Percentiles rank a stretch among this genome's conserved stretches.
Conservation (phyloP, 2,113 vertebrate genomes). For the Pavo muticus region DNA sequence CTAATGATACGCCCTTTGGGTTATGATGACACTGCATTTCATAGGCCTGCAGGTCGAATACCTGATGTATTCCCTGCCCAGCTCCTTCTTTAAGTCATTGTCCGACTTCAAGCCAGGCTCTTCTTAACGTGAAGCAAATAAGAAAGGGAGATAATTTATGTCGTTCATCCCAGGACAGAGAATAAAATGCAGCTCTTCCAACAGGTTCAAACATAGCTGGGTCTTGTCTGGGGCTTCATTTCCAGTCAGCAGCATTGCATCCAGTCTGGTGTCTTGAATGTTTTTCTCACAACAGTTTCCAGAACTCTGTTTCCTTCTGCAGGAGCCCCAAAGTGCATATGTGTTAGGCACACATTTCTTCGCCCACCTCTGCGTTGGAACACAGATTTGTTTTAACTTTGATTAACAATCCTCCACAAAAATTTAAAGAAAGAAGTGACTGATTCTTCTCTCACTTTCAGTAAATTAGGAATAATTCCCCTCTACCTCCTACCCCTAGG, state of each 20-base stretch:
- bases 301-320: constrained; percentile 69
- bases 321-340: constrained; percentile 65
- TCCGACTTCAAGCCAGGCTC: not conserved
- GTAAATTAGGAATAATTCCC: constrained; percentile 73
- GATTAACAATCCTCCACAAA: constrained; percentile 60
- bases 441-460: constrained; percentile 71
- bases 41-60: constrained; percentile 58
- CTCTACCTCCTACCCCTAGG: constrained; percentile 68
- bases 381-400: constrained; percentile 67
- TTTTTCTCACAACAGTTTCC: constrained; percentile 73
- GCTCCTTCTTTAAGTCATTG: constrained; percentile 60
- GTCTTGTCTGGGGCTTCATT: constrained; percentile 27
- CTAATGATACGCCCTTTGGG: constrained; percentile 74
- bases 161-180: not conserved
- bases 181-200: not conserved
- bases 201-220: not conserved
- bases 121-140: constrained; percentile 44
- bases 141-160: constrained; percentile 22
- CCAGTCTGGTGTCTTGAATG: constrained; percentile 42
- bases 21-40: constrained; percentile 79
- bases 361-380: constrained; percentile 61
- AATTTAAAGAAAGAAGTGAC: constrained; percentile 60
- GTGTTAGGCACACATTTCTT: constrained; percentile 72
- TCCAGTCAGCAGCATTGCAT: constrained; percentile 2
- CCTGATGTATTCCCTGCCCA: constrained; percentile 68